Percentiles rank a stretch among this genome's conserved stretches.
Conservation (phyloP, 1,140 invertebrate species). For the Holotrichia oblita region DNA sequence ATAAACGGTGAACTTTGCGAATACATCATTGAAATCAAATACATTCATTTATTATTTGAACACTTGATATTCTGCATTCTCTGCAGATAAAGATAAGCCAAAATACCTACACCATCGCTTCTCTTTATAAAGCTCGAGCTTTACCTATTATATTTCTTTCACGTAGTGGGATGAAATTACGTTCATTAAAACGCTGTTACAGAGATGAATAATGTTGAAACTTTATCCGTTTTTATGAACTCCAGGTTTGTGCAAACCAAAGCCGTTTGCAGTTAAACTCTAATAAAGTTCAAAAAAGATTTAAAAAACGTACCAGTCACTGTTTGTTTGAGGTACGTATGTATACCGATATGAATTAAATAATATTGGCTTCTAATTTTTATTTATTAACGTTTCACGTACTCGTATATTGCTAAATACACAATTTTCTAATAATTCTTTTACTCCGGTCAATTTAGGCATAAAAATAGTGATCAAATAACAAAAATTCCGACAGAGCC, state of each 20-base stretch:
- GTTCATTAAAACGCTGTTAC: not conserved
- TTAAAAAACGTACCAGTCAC: no score
- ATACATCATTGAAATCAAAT: not conserved
- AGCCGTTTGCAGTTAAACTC: not conserved
- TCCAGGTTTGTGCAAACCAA: conserved; percentile 2
- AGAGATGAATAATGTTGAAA: conserved; percentile 5
- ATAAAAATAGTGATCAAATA: no score
- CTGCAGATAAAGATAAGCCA: not conserved
- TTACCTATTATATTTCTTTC: conserved; percentile 9
- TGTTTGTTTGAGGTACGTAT: no score
- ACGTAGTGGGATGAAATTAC: not conserved
- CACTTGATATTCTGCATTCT: not conserved
- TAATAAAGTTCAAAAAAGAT: no score
- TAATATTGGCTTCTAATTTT: no score
- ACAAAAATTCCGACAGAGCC: no score
- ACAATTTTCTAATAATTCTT: no score
- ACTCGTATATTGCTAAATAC: no score
- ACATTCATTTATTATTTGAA: not conserved
- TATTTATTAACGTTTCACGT: no score
- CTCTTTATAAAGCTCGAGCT: not conserved
- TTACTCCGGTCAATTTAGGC: no score
- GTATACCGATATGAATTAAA: no score
- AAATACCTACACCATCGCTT: not conserved
- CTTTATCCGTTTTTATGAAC: conserved; percentile 13
- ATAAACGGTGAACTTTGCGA: no score